A percentile compares a stretch with the other conserved stretches of the same genome.
Evolutionary conservation across 2,888 invertebrate genomes (phyloP).

Genomic region (Brenthis ino): DNA sequence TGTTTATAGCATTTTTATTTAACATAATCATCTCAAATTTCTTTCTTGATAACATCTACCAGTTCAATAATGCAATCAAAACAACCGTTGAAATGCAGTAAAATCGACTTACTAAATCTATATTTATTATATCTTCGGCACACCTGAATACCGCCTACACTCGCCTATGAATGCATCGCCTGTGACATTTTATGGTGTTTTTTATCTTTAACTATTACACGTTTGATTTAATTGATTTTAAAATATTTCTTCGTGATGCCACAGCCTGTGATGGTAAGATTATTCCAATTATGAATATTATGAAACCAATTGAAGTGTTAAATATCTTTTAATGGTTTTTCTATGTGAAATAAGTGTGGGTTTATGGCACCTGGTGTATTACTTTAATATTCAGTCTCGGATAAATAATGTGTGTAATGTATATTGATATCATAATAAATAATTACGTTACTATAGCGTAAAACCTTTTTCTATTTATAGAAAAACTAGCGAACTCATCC

Average conservation of each 20-base stretch:
- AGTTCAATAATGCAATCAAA: constrained; percentile 21
- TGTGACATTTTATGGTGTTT: constrained; percentile 10
- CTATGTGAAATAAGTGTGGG: no score
- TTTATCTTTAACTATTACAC: constrained; percentile 20
- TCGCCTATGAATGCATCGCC: constrained; percentile 25
- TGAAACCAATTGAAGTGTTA: no score
- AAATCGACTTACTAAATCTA: constrained; percentile 20
- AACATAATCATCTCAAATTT: background rate
- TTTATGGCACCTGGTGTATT: background rate
- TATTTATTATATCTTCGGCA: constrained; percentile 21
- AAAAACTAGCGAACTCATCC: background rate
- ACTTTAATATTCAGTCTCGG: background rate
- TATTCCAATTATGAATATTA: no score
- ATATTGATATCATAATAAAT: no score
- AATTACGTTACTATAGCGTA: background rate
- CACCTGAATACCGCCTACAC: constrained; percentile 31
- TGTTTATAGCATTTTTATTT: constrained; percentile 3
- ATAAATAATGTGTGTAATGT: no score
- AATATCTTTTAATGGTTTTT: no score
- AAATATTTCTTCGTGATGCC: background rate
- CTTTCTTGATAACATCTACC: constrained; percentile 9
- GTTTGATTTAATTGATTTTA: constrained; percentile 3
- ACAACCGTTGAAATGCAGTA: constrained; percentile 20
- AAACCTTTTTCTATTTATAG: background rate
- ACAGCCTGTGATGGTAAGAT: constrained; percentile 3